A percentile compares a stretch with the other conserved stretches of the same genome.
phyloP scores from a whole-genome alignment of 1,140 invertebrate species.

The Drosophila pectinifera region DNA sequence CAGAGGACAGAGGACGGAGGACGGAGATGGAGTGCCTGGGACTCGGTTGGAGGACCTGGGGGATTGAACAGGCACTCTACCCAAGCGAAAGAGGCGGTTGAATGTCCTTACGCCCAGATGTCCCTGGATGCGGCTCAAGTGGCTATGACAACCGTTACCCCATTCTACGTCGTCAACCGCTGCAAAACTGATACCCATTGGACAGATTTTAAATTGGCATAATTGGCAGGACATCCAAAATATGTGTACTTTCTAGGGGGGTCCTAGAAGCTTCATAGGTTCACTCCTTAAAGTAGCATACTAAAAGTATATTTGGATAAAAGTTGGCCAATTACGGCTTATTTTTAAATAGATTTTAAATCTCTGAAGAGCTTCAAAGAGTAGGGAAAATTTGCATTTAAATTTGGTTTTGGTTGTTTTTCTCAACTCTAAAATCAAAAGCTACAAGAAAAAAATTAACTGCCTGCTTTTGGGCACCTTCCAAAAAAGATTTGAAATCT shows the following conservation, averaged over 20 bases:
- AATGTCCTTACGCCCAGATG: conserved; percentile 42
- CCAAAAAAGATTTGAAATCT: neutral
- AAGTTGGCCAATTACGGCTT: too few relatives aligned
- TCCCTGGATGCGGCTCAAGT: conserved; percentile 39
- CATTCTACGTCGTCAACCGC: neutral
- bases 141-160: conserved; percentile 43
- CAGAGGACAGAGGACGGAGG: neutral
- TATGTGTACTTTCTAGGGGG: neutral
- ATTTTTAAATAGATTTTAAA: neutral
- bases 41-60: neutral
- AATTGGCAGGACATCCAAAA: neutral
- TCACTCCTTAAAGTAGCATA: too few relatives aligned
- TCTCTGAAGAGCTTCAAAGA: neutral
- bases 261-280: too few relatives aligned
- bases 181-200: conserved; percentile 1
- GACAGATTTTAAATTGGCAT: neutral
- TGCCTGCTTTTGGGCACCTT: neutral
- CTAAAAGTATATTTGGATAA: too few relatives aligned
- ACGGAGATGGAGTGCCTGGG: conserved; percentile 20
- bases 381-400: too few relatives aligned
- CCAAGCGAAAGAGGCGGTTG: conserved; percentile 16
- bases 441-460: too few relatives aligned
- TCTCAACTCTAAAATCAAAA: too few relatives aligned
- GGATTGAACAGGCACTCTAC: conserved; percentile 16
- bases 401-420: too few relatives aligned